phyloP scores from a whole-genome alignment of 2,888 invertebrate species.

The Kryphioiulus occultus region DNA sequence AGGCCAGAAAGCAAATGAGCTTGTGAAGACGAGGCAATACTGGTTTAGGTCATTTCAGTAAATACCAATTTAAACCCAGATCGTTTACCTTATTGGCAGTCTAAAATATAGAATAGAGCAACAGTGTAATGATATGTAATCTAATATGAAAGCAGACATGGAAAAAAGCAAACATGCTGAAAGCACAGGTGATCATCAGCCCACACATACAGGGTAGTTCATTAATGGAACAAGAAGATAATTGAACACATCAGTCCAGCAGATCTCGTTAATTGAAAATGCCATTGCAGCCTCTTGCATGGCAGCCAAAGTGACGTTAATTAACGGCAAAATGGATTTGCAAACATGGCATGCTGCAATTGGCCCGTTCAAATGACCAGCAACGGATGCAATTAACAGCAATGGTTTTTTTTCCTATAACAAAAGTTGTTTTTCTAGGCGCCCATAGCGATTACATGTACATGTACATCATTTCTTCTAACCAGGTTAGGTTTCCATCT shows the following conservation, averaged over 20 bases:
- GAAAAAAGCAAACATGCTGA: neutral
- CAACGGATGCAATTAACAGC: neutral
- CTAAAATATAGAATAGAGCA: too few species aligned
- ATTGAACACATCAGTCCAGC: neutral
- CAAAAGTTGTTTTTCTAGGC: neutral
- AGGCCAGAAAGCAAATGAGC: too few species aligned
- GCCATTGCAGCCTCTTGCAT: neutral
- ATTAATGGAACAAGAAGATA: neutral
- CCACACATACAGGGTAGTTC: neutral
- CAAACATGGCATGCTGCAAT: neutral
- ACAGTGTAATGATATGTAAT: neutral
- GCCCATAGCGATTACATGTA: too few species aligned
- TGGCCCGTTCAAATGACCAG: neutral
- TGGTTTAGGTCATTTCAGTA: neutral
- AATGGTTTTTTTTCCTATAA: neutral
- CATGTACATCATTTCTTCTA: neutral
- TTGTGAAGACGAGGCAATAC: too few species aligned
- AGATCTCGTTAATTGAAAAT: neutral
- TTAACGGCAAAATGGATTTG: neutral
- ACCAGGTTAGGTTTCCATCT: too few species aligned
- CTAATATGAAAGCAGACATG: neutral
- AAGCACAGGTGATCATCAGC: neutral
- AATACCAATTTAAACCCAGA: neutral
- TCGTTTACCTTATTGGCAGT: too few species aligned
- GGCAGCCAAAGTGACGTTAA: neutral